phyloP scores from a whole-genome alignment of 2,797 vertebrate species.

The Momotus momota region DNA sequence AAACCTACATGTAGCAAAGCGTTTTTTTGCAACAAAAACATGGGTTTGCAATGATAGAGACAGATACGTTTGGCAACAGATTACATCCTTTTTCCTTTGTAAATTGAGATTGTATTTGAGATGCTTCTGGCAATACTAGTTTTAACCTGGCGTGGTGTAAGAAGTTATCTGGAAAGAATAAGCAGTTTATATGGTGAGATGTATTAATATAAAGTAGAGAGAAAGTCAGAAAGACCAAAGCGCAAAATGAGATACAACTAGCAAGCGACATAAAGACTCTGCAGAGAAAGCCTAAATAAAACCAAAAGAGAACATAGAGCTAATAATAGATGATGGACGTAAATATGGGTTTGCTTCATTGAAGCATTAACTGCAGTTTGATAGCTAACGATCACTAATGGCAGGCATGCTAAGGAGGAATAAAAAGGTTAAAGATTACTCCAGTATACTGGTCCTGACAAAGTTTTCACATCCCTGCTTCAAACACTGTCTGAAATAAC shows the following conservation, averaged over 20 bases:
- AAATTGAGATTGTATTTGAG: neutral
- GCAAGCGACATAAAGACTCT: neutral
- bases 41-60: neutral
- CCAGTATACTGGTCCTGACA: neutral
- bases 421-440: neutral
- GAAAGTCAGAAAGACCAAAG: neutral
- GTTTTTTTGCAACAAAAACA: neutral
- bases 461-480: neutral
- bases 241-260: neutral
- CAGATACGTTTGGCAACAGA: neutral
- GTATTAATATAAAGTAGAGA: neutral
- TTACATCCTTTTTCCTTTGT: neutral
- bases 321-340: neutral
- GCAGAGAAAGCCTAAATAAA: neutral
- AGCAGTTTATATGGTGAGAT: neutral
- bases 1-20: neutral
- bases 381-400: neutral
- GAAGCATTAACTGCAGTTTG: neutral
- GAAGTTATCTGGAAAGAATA: neutral
- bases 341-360: neutral
- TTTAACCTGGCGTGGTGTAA: neutral
- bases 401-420: neutral
- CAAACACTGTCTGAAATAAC: neutral
- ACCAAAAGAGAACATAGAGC: neutral
- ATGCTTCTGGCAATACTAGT: neutral